Percentiles rank a stretch among this genome's conserved stretches.
phyloP scores from a whole-genome alignment of 2,888 invertebrate genomes.

The Polia nebulosa region DNA sequence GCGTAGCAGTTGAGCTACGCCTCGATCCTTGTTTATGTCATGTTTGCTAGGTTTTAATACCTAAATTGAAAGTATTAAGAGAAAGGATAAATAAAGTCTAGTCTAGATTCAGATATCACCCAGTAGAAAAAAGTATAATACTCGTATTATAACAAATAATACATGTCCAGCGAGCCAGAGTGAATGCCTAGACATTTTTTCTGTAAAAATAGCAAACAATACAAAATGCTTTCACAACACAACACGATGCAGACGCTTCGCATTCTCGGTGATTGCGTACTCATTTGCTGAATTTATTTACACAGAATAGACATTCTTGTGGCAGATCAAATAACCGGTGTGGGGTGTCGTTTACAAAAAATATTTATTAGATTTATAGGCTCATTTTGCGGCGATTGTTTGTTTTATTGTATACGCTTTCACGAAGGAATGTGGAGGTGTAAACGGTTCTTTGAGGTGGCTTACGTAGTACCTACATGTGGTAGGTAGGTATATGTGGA shows the following conservation, averaged over 20 bases:
- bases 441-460: conserved; percentile 50
- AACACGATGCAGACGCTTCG: conserved; percentile 75
- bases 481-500: conserved; percentile 8
- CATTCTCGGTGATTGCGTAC: conserved; percentile 79
- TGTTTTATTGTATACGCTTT: conserved; percentile 52
- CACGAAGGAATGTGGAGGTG: conserved; percentile 53
- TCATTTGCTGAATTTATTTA: conserved; percentile 78
- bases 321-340: conserved; percentile 77
- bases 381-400: conserved; percentile 59
- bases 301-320: conserved; percentile 80
- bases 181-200: conserved; percentile 54
- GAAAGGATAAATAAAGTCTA: background rate
- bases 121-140: background rate
- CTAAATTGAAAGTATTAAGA: background rate
- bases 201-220: conserved; percentile 57
- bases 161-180: conserved; percentile 24
- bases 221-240: conserved; percentile 68
- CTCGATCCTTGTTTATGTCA: background rate
- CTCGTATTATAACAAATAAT: conserved; percentile 5
- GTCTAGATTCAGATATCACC: conserved; percentile 1
- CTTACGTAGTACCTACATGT: conserved; percentile 33
- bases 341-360: conserved; percentile 75
- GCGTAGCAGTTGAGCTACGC: conserved; percentile 27
- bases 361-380: conserved; percentile 62
- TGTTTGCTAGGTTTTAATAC: background rate